phyloP scores from a whole-genome alignment of 2,888 invertebrate species.

The Pelosia muscerda region DNA sequence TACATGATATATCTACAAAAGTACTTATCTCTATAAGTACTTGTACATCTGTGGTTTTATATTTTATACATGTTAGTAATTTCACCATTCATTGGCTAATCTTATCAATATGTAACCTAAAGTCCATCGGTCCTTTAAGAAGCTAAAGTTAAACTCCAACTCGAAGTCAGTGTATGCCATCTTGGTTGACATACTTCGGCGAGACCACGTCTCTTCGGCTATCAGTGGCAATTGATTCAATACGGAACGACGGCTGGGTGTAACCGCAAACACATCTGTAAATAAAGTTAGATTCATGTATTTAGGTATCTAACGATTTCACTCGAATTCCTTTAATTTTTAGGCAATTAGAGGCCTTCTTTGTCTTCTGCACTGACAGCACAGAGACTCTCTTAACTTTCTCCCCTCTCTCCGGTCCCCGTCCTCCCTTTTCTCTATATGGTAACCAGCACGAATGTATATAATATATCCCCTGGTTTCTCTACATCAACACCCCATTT shows the following conservation, averaged over 20 bases:
- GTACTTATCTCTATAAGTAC: too few species aligned
- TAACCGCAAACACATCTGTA: constrained; percentile 59
- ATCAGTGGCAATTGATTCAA: constrained; percentile 60
- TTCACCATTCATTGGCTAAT: neutral
- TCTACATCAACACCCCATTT: too few species aligned
- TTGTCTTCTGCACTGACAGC: too few species aligned
- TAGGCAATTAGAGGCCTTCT: too few species aligned
- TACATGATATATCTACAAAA: too few species aligned
- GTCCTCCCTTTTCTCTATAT: too few species aligned
- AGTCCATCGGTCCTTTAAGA: constrained; percentile 49
- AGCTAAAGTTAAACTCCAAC: constrained; percentile 64
- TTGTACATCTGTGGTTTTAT: too few species aligned
- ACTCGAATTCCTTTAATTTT: neutral
- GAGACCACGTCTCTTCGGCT: constrained; percentile 57
- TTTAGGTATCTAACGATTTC: neutral
- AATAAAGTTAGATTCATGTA: too few species aligned
- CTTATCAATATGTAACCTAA: constrained; percentile 44
- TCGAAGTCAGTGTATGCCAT: constrained; percentile 70
- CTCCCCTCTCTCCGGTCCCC: too few species aligned
- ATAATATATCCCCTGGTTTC: too few species aligned
- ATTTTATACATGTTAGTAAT: neutral
- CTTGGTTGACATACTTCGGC: constrained; percentile 57
- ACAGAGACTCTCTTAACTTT: too few species aligned
- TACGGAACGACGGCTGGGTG: constrained; percentile 47
- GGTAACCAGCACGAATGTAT: too few species aligned